Evolutionary conservation across 2,797 vertebrate species (phyloP).

Genomic region (Sebastes vulpes): DNA sequence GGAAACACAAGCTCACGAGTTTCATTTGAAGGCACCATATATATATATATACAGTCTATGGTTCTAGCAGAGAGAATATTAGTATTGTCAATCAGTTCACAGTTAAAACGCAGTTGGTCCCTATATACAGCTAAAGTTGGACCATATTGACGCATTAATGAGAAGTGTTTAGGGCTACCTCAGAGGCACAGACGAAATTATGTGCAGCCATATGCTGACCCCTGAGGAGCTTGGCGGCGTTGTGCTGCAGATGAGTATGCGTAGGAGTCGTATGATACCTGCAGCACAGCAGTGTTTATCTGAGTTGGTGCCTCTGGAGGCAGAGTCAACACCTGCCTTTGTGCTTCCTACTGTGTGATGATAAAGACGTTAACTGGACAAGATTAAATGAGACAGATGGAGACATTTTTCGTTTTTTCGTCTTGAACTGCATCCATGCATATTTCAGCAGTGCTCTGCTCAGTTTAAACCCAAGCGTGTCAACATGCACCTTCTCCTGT

Average conservation of each 20-base stretch:
- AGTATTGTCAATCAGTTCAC: conserved; percentile 3
- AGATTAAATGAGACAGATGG: conserved; percentile 11
- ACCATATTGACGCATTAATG: conserved; percentile 39
- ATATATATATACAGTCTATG: too few species aligned
- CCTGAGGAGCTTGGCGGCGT: conserved; percentile 14
- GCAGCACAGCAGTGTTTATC: conserved; percentile 38
- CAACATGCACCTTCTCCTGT: neutral
- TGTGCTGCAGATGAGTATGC: conserved; percentile 25
- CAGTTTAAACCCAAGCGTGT: neutral
- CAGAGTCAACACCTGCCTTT: conserved; percentile 57
- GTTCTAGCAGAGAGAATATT: neutral
- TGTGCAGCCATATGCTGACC: conserved; percentile 58
- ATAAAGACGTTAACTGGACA: conserved; percentile 14
- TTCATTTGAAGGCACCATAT: too few species aligned
- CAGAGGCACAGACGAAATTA: conserved; percentile 42
- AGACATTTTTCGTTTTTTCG: neutral
- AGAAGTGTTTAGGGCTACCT: conserved; percentile 25
- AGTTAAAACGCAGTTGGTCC: neutral
- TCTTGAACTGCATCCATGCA: neutral
- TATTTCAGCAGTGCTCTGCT: conserved; percentile 6
- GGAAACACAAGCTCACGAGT: too few species aligned
- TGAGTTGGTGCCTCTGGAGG: conserved; percentile 26
- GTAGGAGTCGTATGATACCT: conserved; percentile 37
- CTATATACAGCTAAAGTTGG: conserved; percentile 15
- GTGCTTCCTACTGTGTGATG: neutral